A percentile compares a stretch with the other conserved stretches of the same genome.
Conservation (phyloP, 2,113 vertebrate species). For the Salvator merianae region DNA sequence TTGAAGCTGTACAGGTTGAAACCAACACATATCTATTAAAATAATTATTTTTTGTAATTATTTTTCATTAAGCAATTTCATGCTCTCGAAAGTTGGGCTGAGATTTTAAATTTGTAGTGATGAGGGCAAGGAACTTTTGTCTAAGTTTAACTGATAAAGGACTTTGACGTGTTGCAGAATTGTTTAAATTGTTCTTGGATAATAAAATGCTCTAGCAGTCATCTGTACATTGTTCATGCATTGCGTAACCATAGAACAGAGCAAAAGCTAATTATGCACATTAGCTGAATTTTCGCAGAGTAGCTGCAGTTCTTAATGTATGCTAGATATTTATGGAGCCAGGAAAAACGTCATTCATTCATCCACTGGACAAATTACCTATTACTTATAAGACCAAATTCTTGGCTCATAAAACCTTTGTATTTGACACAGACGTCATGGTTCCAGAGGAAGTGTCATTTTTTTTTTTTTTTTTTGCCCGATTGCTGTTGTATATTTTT, state of each 20-base stretch:
- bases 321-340: too few species aligned
- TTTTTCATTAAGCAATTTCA: constrained; percentile 3
- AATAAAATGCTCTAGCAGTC: neutral
- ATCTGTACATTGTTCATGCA: neutral
- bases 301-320: neutral
- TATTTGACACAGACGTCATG: neutral
- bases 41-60: neutral
- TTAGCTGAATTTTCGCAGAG: neutral
- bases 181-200: neutral
- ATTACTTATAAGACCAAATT: neutral
- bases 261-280: neutral
- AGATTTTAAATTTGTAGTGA: neutral
- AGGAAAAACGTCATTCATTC: too few species aligned
- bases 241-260: neutral
- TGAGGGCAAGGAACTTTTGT: neutral
- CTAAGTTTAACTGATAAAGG: neutral
- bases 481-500: neutral
- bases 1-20: neutral
- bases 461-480: neutral
- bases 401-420: neutral
- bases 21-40: neutral
- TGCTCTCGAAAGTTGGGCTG: neutral
- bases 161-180: neutral
- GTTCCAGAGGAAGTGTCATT: neutral
- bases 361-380: neutral